Evolutionary conservation across 2,113 vertebrate species (phyloP).

Genomic region (Isurus oxyrinchus): DNA sequence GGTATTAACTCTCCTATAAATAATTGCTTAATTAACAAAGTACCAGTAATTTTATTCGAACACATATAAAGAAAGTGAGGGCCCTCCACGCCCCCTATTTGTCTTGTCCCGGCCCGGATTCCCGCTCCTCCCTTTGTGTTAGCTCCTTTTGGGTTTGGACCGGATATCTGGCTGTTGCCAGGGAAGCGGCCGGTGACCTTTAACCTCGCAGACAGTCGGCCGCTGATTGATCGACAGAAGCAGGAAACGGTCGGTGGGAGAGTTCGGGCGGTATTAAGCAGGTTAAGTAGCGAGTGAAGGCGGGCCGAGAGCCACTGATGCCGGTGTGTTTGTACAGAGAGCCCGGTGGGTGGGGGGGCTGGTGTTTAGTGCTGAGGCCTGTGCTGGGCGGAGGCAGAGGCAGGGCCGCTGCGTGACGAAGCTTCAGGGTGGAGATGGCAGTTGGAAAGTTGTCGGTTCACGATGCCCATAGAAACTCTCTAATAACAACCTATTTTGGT

Average conservation of each 20-base stretch:
- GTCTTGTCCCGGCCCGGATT: no score
- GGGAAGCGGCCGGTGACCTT: neutral
- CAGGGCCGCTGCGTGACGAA: neutral
- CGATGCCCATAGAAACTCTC: neutral
- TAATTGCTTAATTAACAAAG: neutral
- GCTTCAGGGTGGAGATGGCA: neutral
- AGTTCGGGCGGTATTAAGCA: neutral
- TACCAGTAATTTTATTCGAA: neutral
- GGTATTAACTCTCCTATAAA: neutral
- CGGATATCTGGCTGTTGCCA: neutral
- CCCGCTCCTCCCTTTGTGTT: no score
- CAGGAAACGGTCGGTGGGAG: neutral
- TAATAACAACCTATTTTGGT: neutral
- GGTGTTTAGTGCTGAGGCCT: neutral
- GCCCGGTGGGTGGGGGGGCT: neutral
- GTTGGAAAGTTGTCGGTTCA: neutral
- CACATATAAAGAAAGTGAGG: neutral
- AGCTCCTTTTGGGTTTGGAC: neutral
- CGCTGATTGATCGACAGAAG: neutral
- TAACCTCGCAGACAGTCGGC: neutral
- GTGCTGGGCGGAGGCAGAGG: neutral
- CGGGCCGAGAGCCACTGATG: neutral
- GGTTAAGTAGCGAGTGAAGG: neutral
- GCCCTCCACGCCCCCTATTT: neutral
- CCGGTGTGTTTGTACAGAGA: neutral